Percentiles rank a stretch among this genome's conserved stretches.
phyloP scores from a whole-genome alignment of 2,888 invertebrate genomes.

The Minunthozetes semirufus region DNA sequence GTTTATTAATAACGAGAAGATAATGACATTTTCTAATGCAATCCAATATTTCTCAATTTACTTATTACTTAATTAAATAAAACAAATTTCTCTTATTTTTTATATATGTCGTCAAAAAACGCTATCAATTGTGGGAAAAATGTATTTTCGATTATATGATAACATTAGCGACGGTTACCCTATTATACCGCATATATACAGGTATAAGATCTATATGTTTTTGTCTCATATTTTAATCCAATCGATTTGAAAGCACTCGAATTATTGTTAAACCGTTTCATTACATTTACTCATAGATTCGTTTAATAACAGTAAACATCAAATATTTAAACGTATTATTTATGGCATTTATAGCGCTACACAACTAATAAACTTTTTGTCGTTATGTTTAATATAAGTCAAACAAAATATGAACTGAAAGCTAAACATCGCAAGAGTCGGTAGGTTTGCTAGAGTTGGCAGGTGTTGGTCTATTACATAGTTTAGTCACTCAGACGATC shows the following conservation, averaged over 20 bases:
- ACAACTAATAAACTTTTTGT: slow-evolving; percentile 22
- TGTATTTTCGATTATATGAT: background rate
- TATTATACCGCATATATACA: background rate
- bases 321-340: slow-evolving; percentile 24
- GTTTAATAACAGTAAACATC: slow-evolving; percentile 18
- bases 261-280: slow-evolving; percentile 8
- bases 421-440: background rate
- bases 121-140: background rate
- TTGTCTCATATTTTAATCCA: background rate
- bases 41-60: too few relatives aligned
- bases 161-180: background rate
- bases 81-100: background rate
- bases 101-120: background rate
- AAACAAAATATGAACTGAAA: slow-evolving; percentile 10
- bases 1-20: too few relatives aligned
- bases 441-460: background rate
- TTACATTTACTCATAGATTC: slow-evolving; percentile 18
- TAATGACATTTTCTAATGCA: too few relatives aligned
- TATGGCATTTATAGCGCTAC: slow-evolving; percentile 13
- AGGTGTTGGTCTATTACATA: slow-evolving; percentile 9
- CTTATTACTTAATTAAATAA: too few relatives aligned
- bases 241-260: slow-evolving; percentile 15
- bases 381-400: slow-evolving; percentile 1
- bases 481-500: background rate
- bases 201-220: background rate